A percentile compares a stretch with the other conserved stretches of the same genome.
Conservation (phyloP, 2,888 invertebrate genomes). For the Hirtodrosophila trivittata region DNA sequence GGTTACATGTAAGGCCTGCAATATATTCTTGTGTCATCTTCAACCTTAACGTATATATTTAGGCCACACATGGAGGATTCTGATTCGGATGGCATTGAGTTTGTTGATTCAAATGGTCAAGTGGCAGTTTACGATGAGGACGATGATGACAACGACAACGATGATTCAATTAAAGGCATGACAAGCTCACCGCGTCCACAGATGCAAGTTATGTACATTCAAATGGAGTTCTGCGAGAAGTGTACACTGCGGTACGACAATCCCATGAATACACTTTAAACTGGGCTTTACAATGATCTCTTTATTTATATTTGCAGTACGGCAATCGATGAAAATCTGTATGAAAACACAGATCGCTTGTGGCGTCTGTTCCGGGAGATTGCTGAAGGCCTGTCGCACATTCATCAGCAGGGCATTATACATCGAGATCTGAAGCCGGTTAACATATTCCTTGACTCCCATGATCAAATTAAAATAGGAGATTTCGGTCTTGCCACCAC, state of each 20-base stretch:
- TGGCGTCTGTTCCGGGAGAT: constrained; percentile 98
- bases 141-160: constrained; percentile 57
- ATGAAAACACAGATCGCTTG: constrained; percentile 90
- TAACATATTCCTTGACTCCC: constrained; percentile 97
- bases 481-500: constrained; percentile 98
- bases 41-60: too few species aligned
- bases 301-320: constrained; percentile 84
- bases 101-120: constrained; percentile 82
- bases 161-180: constrained; percentile 45
- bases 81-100: constrained; percentile 83
- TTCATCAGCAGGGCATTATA: constrained; percentile 96
- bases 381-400: constrained; percentile 93
- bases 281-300: neutral
- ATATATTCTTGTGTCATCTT: neutral
- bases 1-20: constrained; percentile 69
- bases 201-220: constrained; percentile 90
- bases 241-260: constrained; percentile 89
- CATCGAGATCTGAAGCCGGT: constrained; percentile 94
- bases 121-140: constrained; percentile 78
- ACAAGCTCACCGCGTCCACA: constrained; percentile 77
- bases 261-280: neutral
- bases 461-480: constrained; percentile 97
- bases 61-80: constrained; percentile 81
- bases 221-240: constrained; percentile 99
- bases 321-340: constrained; percentile 93